Percentiles rank a stretch among this genome's conserved stretches.
phyloP scores from a whole-genome alignment of 2,888 invertebrate genomes.

The Copidosoma aretas region DNA sequence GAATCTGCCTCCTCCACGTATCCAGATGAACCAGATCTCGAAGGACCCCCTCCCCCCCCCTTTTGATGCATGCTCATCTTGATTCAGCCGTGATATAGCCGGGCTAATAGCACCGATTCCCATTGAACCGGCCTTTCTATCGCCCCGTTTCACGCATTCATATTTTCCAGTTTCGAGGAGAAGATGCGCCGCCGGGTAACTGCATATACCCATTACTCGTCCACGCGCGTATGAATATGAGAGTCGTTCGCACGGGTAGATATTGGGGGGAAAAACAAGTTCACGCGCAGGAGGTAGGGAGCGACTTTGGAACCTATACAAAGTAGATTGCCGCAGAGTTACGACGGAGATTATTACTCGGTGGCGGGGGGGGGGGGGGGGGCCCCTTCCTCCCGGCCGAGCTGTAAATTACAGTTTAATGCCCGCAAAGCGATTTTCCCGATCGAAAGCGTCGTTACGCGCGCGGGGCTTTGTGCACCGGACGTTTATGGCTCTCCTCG shows the following conservation, averaged over 20 bases:
- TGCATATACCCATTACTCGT: neutral
- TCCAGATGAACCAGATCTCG: slow-evolving; percentile 13
- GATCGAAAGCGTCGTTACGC: neutral
- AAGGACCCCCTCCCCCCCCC: neutral
- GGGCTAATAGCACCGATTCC: slow-evolving; percentile 20
- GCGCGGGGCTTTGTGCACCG: neutral
- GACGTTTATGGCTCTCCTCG: neutral
- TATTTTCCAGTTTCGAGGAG: neutral
- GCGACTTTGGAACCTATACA: neutral
- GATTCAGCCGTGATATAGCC: slow-evolving; percentile 1
- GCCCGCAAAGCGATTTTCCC: neutral
- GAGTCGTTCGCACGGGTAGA: neutral
- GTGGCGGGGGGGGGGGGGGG: neutral
- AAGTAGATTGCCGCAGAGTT: neutral
- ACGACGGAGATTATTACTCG: neutral
- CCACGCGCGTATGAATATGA: neutral
- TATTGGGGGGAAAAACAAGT: neutral
- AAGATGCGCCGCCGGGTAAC: neutral
- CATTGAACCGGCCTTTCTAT: slow-evolving; percentile 5
- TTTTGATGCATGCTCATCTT: neutral
- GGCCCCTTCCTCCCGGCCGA: neutral
- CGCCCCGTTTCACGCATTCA: neutral
- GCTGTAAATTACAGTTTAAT: neutral
- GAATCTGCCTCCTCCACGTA: too few relatives aligned
- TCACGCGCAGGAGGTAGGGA: neutral